Evolutionary conservation across 1,140 invertebrate species (phyloP), one percentile per base, ranked within the genome.

Genomic region (Zophobas atratus): DNA sequence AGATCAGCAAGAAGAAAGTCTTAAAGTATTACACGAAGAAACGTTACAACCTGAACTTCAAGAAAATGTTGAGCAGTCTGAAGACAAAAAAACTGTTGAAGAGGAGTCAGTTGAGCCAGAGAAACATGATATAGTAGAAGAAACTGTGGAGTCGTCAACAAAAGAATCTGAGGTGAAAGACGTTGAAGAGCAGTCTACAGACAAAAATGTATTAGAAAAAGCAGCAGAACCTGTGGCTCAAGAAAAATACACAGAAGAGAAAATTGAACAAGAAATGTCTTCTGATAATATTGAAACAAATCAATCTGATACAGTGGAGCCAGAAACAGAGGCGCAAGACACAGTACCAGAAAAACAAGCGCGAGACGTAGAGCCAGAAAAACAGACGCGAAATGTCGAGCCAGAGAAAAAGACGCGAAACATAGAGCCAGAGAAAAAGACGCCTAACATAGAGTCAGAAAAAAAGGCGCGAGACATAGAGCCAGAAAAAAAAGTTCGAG

Each of bases 31-130:
- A 20, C 20, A 20, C 20, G 20, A 20, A 20, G 20, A 20, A 20
- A 20, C 20, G 20, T 20, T 49, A 79, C 79, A 70, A 55, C 72
- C 6, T 76, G 79, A 35, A 80, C 36, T 55, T 67, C 36, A 57
- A 73, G 79, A 78, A 36, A 33, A 38, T 36, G 48, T 0, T 56
- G 75, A 77, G 41, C 20, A 53, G 48, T 36, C 51, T 43, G 74
- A 79, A 71, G 39, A 39, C n/a, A 38, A 77, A 55, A 38, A 56
- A 70, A 56, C 49, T 53, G 39, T 53, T 60, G 74, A 79, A 67
- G 63, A 77, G 4, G 20, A 51, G n/a, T 51, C 20, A 51, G 43
- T 46, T 20, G 43, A 46, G 43, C 43, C 43, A 46, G 6, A 46
- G 8, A 46, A 46, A 46, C 3, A 46, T 46, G 43, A 8, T 3